phyloP scores from a whole-genome alignment of 1,140 invertebrate genomes.

The Drosophila tristis region DNA sequence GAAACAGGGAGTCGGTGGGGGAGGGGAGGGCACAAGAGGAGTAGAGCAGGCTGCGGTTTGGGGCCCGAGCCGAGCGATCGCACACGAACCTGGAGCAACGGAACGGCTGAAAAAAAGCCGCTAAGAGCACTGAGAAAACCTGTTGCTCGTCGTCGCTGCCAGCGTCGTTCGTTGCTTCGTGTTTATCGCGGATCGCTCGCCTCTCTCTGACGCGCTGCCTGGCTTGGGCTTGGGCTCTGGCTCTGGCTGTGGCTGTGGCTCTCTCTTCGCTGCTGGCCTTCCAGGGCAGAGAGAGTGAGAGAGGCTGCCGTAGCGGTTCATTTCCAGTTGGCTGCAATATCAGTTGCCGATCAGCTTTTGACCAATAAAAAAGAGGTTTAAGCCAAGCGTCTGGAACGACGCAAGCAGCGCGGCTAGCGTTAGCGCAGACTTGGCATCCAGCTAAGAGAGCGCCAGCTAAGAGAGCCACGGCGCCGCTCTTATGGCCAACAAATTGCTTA shows the following conservation, averaged over 20 bases:
- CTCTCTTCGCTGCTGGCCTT: slow-evolving; percentile 48
- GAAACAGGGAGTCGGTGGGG: slow-evolving; percentile 13
- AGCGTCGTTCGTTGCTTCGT: slow-evolving; percentile 80
- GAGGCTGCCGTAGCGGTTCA: slow-evolving; percentile 69
- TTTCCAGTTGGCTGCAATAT: slow-evolving; percentile 78
- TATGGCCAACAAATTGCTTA: slow-evolving; percentile 41
- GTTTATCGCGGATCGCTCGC: slow-evolving; percentile 50
- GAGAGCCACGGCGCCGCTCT: slow-evolving; percentile 22
- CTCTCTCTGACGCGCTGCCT: slow-evolving; percentile 8
- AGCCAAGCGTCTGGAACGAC: slow-evolving; percentile 62
- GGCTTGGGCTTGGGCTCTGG: not conserved
- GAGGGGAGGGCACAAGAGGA: slow-evolving; percentile 15
- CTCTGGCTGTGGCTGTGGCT: no score
- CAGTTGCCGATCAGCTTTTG: slow-evolving; percentile 80
- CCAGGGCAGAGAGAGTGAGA: slow-evolving; percentile 45
- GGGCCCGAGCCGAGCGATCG: slow-evolving; percentile 26
- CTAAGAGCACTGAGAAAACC: slow-evolving; percentile 70
- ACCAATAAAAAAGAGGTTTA: slow-evolving; percentile 79
- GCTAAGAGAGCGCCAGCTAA: slow-evolving; percentile 55
- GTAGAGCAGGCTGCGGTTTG: no score
- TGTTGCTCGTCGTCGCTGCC: slow-evolving; percentile 69
- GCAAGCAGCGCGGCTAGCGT: slow-evolving; percentile 15
- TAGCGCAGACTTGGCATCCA: not conserved
- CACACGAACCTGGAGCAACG: slow-evolving; percentile 60
- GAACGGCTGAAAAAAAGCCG: slow-evolving; percentile 64